These are phyloP conservation scores for Corythaixoides concolor DNA, from an alignment of 2,113 vertebrate species.

Conservation along the genomic window DNA sequence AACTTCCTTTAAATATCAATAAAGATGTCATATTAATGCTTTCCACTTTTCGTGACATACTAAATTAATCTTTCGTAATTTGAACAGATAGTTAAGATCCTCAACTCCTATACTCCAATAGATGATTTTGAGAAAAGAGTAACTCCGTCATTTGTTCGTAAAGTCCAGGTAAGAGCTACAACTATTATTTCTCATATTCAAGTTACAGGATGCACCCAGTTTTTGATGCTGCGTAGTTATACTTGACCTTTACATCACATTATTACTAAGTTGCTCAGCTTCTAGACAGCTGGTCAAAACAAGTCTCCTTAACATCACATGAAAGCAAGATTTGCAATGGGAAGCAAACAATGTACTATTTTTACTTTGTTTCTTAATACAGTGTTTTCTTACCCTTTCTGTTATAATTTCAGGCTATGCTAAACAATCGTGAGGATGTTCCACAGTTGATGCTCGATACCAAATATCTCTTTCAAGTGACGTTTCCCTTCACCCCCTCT, in stretches of 20 bases:
- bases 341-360: background rate
- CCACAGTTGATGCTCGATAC: constrained; percentile 89
- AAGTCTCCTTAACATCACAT: background rate
- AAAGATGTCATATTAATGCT: background rate
- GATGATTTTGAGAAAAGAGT: constrained; percentile 98
- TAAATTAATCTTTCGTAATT: constrained; percentile 9
- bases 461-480: constrained; percentile 93
- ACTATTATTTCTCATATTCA: background rate
- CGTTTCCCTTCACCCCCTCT: constrained; percentile 88
- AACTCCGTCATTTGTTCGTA: constrained; percentile 89
- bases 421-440: constrained; percentile 82
- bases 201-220: background rate
- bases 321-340: background rate
- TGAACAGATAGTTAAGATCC: constrained; percentile 92
- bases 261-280: background rate
- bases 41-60: background rate
- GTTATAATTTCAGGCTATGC: constrained; percentile 79
- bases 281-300: background rate
- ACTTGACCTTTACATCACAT: background rate
- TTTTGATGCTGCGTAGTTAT: background rate
- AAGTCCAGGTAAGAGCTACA: constrained; percentile 86
- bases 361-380: background rate
- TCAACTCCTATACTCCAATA: constrained; percentile 96
- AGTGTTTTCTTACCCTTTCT: background rate
- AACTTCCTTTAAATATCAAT: background rate